Conservation (phyloP, 2,797 vertebrate genomes). For the Chelidonichthys spinosus region DNA sequence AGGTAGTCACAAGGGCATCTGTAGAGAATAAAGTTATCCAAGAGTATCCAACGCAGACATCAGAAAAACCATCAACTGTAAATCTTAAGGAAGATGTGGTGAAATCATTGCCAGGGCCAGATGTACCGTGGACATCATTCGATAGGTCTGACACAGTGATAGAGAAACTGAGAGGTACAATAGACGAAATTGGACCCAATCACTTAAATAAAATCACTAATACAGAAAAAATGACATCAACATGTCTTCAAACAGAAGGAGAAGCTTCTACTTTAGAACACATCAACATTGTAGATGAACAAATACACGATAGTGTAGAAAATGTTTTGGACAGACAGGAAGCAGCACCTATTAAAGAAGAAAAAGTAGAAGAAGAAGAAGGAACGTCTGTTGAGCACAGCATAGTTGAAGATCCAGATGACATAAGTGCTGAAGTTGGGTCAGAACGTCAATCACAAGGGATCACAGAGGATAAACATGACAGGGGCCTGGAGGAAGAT, state of each 20-base stretch:
- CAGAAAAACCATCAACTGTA: constrained; percentile 1
- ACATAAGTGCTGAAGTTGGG: neutral
- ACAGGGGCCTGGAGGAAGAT: constrained; percentile 1
- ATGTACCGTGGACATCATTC: too few relatives aligned
- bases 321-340: neutral
- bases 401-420: constrained; percentile 12
- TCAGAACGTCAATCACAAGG: constrained; percentile 9
- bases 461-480: constrained; percentile 9
- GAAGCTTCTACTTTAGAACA: neutral
- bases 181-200: too few relatives aligned
- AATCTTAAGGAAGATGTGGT: constrained; percentile 14
- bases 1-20: neutral
- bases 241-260: constrained; percentile 8
- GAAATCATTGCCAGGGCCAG: neutral
- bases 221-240: constrained; percentile 5
- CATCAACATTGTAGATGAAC: constrained; percentile 2
- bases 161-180: too few relatives aligned
- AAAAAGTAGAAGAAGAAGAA: constrained; percentile 9
- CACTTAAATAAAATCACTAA: neutral
- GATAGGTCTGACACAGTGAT: too few relatives aligned
- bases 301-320: constrained; percentile 7
- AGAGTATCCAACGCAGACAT: constrained; percentile 15
- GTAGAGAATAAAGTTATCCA: neutral
- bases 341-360: neutral
- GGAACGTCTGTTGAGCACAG: neutral